phyloP scores from a whole-genome alignment of 53 echinoderm and acorn worm genomes.

The Antedon mediterranea region DNA sequence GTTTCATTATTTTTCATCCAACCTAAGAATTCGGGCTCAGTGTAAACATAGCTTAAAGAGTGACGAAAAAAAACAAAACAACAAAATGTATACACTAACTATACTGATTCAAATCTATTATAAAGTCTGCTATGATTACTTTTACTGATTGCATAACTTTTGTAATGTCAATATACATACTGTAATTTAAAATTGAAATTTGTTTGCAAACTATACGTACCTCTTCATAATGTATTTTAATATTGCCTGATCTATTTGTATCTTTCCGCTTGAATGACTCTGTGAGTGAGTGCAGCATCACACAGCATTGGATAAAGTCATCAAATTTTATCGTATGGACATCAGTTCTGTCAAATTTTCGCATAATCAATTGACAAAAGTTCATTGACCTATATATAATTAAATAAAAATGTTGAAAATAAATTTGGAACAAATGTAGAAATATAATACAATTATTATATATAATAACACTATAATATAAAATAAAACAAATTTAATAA shows the following conservation, averaged over 20 bases:
- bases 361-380: conserved; percentile 53
- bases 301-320: conserved; percentile 91
- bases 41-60: no score
- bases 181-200: no score
- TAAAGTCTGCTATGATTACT: no score
- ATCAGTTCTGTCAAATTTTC: conserved; percentile 45
- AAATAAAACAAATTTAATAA: not conserved
- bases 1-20: no score
- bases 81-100: no score
- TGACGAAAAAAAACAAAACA: no score
- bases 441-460: not conserved
- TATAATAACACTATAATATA: not conserved
- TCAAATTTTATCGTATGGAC: conserved; percentile 68
- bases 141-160: no score
- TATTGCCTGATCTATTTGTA: conserved; percentile 28
- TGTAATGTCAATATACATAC: no score
- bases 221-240: conserved; percentile 73
- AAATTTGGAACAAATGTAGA: no score
- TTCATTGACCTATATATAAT: conserved; percentile 31
- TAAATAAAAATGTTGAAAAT: not conserved
- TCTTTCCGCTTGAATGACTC: conserved; percentile 75
- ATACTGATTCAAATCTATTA: no score
- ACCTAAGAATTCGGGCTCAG: no score
- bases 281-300: conserved; percentile 73
- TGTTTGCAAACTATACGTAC: conserved; percentile 17